phyloP scores from a whole-genome alignment of 2,888 invertebrate genomes.

The Drosophila lutescens region DNA sequence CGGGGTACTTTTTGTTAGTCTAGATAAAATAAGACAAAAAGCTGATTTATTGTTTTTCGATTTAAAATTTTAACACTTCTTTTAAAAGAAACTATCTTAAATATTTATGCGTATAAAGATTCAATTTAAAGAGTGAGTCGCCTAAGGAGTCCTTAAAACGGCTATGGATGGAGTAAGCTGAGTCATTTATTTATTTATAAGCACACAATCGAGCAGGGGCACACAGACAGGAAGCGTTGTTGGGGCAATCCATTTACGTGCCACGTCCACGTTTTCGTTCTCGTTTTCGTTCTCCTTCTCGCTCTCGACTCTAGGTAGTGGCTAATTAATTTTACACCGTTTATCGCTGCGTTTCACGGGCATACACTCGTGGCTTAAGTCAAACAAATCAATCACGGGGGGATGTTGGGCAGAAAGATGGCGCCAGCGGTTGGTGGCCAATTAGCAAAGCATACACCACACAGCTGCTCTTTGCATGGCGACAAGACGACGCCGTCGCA shows the following conservation, averaged over 20 bases:
- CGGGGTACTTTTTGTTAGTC: no score
- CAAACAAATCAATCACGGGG: conserved; percentile 73
- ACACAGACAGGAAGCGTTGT: conserved; percentile 28
- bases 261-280: conserved; percentile 21
- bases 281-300: conserved; percentile 1
- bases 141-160: conserved; percentile 23
- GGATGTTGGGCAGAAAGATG: conserved; percentile 4
- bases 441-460: conserved; percentile 73
- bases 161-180: conserved; percentile 39
- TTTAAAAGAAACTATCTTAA: not conserved
- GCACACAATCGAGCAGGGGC: conserved; percentile 17
- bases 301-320: conserved; percentile 37
- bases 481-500: conserved; percentile 47
- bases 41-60: not conserved
- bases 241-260: conserved; percentile 29
- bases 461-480: conserved; percentile 71
- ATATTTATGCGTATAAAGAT: not conserved
- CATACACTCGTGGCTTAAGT: conserved; percentile 57
- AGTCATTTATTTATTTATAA: conserved; percentile 74
- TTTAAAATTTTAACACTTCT: not conserved
- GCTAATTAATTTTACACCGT: conserved; percentile 77
- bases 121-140: conserved; percentile 16
- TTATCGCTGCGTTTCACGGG: conserved; percentile 68
- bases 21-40: not conserved
- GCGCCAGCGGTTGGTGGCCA: conserved; percentile 49